A percentile compares a stretch with the other conserved stretches of the same genome.
These are phyloP conservation scores for Eudemis profundana DNA, from an alignment of 2,888 invertebrate species.

Conservation along the genomic window DNA sequence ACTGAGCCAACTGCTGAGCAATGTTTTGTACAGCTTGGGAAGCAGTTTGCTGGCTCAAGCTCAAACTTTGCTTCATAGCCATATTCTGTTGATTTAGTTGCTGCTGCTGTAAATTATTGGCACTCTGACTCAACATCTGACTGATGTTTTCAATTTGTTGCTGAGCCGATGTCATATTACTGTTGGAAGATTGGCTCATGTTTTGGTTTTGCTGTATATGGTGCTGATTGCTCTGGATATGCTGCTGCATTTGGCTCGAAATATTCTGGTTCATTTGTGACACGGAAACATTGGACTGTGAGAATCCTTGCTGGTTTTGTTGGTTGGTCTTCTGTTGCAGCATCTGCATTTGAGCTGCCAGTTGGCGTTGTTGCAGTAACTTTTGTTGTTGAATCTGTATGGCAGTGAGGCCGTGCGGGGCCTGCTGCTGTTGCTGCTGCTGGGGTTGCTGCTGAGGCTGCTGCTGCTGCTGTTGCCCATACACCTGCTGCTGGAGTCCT, in stretches of 20 bases:
- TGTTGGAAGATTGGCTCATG: conserved; percentile 68
- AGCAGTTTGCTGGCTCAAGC: conserved; percentile 75
- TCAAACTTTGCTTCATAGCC: conserved; percentile 77
- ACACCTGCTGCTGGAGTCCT: conserved; percentile 70
- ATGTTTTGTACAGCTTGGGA: conserved; percentile 79
- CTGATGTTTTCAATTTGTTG: conserved; percentile 87
- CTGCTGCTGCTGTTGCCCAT: conserved; percentile 53
- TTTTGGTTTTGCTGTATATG: conserved; percentile 73
- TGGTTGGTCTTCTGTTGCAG: conserved; percentile 61
- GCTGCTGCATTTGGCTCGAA: conserved; percentile 74
- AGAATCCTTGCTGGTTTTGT: conserved; percentile 64
- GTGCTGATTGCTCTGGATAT: conserved; percentile 73
- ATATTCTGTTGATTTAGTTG: conserved; percentile 77
- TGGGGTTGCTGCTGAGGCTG: conserved; percentile 57
- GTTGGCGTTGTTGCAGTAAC: conserved; percentile 84
- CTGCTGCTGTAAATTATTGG: conserved; percentile 77
- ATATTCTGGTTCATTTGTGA: conserved; percentile 77
- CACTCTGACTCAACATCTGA: conserved; percentile 83
- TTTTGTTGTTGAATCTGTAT: conserved; percentile 84
- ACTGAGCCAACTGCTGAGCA: conserved; percentile 78
- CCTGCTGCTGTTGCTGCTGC: conserved; percentile 59
- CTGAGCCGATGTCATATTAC: conserved; percentile 85
- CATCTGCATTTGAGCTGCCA: conserved; percentile 78
- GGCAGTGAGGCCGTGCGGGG: conserved; percentile 77
- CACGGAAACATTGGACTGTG: conserved; percentile 74